phyloP scores from a whole-genome alignment of 2,113 vertebrate genomes.

The Leptodactylus fuscus region DNA sequence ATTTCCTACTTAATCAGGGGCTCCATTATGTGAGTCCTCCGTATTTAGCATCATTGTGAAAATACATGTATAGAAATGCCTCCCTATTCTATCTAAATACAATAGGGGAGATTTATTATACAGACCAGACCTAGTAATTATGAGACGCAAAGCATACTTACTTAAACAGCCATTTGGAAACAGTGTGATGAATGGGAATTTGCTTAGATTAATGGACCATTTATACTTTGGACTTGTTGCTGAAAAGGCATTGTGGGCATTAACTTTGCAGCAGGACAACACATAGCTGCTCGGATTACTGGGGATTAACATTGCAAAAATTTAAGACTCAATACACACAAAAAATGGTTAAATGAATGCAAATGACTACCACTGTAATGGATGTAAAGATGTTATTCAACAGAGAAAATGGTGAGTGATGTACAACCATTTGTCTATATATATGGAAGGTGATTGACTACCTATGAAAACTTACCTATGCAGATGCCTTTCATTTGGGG shows the following conservation, averaged over 20 bases:
- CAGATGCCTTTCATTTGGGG: slow-evolving; percentile 49
- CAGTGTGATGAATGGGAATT: slow-evolving; percentile 15
- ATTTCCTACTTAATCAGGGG: neutral
- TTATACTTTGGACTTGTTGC: slow-evolving; percentile 50
- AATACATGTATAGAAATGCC: slow-evolving; percentile 1
- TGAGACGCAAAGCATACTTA: slow-evolving; percentile 18
- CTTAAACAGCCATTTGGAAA: slow-evolving; percentile 35
- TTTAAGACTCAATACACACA: neutral
- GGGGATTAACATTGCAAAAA: neutral
- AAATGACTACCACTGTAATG: neutral
- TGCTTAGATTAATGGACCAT: slow-evolving; percentile 36
- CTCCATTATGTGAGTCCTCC: neutral
- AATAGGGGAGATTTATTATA: slow-evolving; percentile 29
- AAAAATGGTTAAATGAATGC: neutral
- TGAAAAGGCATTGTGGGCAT: slow-evolving; percentile 35
- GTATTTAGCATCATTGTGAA: slow-evolving; percentile 15
- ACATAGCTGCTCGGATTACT: neutral
- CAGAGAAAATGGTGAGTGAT: neutral
- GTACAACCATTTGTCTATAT: neutral
- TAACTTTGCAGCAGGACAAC: slow-evolving; percentile 47
- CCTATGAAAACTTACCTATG: slow-evolving; percentile 63
- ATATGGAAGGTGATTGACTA: neutral
- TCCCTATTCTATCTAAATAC: neutral
- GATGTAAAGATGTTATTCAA: neutral
- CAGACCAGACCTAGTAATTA: slow-evolving; percentile 31